Evolutionary conservation across 2,888 invertebrate species (phyloP), one percentile per base, ranked within the genome.

Genomic region (Apotomis turbidana): DNA sequence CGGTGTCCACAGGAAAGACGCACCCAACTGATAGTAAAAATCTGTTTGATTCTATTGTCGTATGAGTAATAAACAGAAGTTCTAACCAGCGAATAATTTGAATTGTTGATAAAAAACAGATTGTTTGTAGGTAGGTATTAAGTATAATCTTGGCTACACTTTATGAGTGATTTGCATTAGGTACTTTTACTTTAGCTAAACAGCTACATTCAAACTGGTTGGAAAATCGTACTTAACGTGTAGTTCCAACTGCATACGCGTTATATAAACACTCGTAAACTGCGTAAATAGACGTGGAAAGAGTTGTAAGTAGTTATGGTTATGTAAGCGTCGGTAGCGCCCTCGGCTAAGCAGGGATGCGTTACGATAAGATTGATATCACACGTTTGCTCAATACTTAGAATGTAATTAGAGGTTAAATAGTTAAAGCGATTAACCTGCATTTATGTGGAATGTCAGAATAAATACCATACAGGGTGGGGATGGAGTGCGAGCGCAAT

Each of bases 261-360:
- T 71, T 71, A 71, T 62, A 68, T 68, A 71, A 71, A 44, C 64
- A 41, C 41, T 41, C 41, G 41, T 41, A 41, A 41, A 41, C 41
- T 41, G 61, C 61, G 63, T 68, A 68, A 59, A 60, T 68, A 75
- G 75, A 75, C 75, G 73, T 70, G 73, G 75, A 76, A 74, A 75
- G 77, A 76, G 74, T 73, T 58, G 62, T 44, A n/a, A n/a, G n/a
- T n/a, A 68, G 54, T 71, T 61, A 64, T 63, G 9, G 70, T 80
- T 81, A 75, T 72, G 68, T 74, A 79, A 81, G 62, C 59, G 10
- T 74, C 62, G 64, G 74, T 80, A 77, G 78, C 75, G 68, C 73
- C 74, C 74, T 72, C 52, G 55, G 71, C 74, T 74, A 76, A 73
- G 71, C 58, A 68, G 54, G 73, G 75, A 70, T 75, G 74, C 70